These are phyloP conservation scores for Crotalus helleri DNA, from an alignment of 2,113 vertebrate species.

Conservation along the genomic window DNA sequence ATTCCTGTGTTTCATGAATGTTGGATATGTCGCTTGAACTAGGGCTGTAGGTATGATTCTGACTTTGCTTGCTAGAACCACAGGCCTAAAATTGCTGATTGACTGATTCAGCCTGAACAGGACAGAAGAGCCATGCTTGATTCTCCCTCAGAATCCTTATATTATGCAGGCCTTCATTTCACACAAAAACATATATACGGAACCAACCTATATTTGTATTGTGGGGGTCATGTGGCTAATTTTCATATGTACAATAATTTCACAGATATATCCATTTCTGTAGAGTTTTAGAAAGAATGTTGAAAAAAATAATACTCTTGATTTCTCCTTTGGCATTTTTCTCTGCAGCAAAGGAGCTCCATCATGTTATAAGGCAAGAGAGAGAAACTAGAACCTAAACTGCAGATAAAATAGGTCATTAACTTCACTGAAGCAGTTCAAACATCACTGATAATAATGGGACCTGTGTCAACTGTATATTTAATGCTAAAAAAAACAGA, in stretches of 20 bases:
- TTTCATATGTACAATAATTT: not conserved
- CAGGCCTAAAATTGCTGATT: not conserved
- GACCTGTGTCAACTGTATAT: not conserved
- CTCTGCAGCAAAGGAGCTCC: not conserved
- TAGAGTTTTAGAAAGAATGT: not conserved
- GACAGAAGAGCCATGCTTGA: not conserved
- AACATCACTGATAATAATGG: not conserved
- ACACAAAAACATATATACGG: not conserved
- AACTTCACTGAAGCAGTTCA: not conserved
- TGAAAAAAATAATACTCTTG: not conserved
- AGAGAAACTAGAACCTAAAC: not conserved
- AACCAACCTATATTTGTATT: not conserved
- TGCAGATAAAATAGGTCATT: not conserved
- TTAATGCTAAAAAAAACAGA: not conserved
- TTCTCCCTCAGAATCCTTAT: not conserved
- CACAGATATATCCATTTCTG: not conserved
- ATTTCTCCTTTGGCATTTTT: not conserved
- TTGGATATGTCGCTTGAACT: not conserved
- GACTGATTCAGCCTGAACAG: not conserved
- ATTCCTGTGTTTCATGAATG: not conserved
- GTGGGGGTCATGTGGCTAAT: not conserved
- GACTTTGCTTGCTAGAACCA: not conserved
- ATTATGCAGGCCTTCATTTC: not conserved
- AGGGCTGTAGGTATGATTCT: not conserved
- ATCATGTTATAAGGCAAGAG: not conserved